These are phyloP conservation scores for Drosophila mercatorum DNA, from an alignment of 2,888 invertebrate genomes.

Conservation along the genomic window DNA sequence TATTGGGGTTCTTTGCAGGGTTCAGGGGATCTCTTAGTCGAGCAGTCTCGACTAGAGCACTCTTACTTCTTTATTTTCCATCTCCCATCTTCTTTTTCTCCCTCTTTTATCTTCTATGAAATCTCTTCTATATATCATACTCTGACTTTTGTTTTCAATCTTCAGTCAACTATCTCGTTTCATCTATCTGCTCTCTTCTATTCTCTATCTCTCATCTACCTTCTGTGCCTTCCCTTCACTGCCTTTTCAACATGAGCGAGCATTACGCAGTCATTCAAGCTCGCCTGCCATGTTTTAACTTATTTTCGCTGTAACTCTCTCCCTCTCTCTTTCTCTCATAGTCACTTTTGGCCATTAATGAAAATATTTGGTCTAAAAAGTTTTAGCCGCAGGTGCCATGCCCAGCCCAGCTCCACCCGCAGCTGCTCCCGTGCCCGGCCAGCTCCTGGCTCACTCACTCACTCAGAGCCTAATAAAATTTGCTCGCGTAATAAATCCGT, in stretches of 20 bases:
- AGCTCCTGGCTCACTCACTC: background rate
- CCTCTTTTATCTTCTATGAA: background rate
- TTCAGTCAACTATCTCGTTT: background rate
- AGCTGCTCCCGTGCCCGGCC: background rate
- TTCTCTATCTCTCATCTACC: background rate
- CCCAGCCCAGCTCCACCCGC: slow-evolving; percentile 30
- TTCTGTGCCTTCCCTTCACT: too few relatives aligned
- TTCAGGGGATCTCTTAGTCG: too few relatives aligned
- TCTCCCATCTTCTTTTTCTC: background rate
- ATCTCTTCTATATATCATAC: background rate
- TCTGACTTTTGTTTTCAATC: background rate
- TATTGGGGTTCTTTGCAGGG: too few relatives aligned
- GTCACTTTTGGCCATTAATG: slow-evolving; percentile 48
- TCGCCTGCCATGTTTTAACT: background rate
- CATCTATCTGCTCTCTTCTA: too few relatives aligned
- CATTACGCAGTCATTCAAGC: background rate
- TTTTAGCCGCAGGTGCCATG: slow-evolving; percentile 69
- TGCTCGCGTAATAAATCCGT: slow-evolving; percentile 73
- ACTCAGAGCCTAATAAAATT: slow-evolving; percentile 61
- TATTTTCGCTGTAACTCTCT: background rate
- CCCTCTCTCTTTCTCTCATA: background rate
- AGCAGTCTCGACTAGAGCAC: too few relatives aligned
- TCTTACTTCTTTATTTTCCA: background rate
- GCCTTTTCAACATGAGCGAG: background rate
- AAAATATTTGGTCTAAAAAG: slow-evolving; percentile 64